Evolutionary conservation across 2,888 invertebrate genomes (phyloP), one percentile per base, ranked within the genome.

Genomic region (Frankliniella fusca): DNA sequence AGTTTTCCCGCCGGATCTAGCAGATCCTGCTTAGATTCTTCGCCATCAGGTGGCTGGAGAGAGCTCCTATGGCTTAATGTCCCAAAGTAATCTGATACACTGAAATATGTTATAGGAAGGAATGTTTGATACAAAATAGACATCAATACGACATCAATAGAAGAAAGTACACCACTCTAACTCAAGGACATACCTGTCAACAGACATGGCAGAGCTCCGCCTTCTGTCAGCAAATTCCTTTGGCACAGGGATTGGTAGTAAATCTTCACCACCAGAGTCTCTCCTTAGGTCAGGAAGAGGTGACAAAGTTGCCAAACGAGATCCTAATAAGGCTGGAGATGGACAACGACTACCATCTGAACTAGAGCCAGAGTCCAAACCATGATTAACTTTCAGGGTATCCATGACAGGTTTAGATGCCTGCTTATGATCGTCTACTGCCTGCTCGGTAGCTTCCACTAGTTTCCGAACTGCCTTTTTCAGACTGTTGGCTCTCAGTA

Each of bases 181-280:
- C 54, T 54, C 15, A 54, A 54, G 54, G 9, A 27, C 23, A 9
- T 23, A 76, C 70, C 70, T 76, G 23, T 81, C 81, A n/a, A 54
- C 48, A n/a, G 50, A 54, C 50, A 81, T 20, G 27, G 87, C 87
- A 83, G 88, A 88, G 82, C 88, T 88, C 20, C 94, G 91, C 76
- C 94, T 90, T 84, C 94, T 93, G 86, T 95, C 95, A 3, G 95
- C 95, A 88, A 96, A 96, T 85, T 94, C 94, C 50, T 92, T 91
- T 11, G 96, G 96, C 80, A 92, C 94, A 0, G 95, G 95, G 84
- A 95, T 76, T 12, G 70, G 87, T 85, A 85, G 87, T 86, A 81
- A 88, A 83, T 90, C 91, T 80, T 92, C 92, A 81, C 90, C 89
- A 83, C 90, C 89, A 8, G 92, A 92, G 85, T 92, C 93, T 82